These are phyloP conservation scores for Eublepharis macularius DNA, from an alignment of 2,113 vertebrate genomes.

Conservation along the genomic window DNA sequence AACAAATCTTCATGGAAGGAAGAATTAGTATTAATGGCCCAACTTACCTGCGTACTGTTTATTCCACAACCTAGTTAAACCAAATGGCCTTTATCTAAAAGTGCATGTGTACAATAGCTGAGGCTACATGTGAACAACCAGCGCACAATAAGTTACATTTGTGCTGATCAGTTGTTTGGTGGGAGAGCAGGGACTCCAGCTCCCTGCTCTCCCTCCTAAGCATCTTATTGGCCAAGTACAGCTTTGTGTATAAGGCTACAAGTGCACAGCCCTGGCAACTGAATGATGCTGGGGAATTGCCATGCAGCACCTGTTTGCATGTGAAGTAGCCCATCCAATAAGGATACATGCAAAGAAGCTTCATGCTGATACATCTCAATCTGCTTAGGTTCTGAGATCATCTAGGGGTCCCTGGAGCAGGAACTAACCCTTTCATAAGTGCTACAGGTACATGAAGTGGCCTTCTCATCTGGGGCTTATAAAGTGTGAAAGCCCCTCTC, in stretches of 20 bases:
- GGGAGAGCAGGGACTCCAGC: neutral
- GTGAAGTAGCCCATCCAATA: neutral
- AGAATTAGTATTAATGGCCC: neutral
- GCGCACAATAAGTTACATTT: neutral
- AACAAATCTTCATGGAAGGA: neutral
- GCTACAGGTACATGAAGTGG: no score
- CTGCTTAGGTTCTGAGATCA: no score
- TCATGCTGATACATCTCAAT: no score
- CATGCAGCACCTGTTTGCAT: neutral
- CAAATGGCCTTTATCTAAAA: neutral
- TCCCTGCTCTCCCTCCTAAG: neutral
- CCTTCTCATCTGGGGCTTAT: no score
- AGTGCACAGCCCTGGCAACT: neutral
- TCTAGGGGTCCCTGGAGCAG: no score
- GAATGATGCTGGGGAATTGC: neutral
- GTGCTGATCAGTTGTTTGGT: neutral
- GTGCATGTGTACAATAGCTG: neutral
- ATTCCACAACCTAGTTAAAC: neutral
- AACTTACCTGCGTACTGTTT: neutral
- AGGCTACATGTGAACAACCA: neutral
- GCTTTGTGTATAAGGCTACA: neutral
- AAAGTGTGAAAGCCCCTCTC: no score
- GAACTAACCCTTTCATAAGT: no score
- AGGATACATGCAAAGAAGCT: neutral
- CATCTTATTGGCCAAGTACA: neutral